Base-by-base conservation (phyloP, 2,888 invertebrate genomes). In the Euphydryas editha region DNA sequence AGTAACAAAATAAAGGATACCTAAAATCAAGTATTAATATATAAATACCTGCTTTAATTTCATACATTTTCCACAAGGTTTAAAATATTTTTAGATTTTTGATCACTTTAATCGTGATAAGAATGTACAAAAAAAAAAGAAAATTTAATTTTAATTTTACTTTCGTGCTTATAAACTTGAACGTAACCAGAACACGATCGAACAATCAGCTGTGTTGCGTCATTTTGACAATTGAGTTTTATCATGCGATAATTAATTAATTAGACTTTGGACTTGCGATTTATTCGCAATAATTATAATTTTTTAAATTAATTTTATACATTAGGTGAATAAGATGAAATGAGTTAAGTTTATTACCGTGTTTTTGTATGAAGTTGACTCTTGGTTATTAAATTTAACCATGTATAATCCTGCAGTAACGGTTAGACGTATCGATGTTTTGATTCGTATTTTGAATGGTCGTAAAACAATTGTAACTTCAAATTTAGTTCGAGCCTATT, bases 401-500 rank as follows among this genome's bases (percentile, higher is more conserved):
- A 91, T 92, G 87, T 92, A 84, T 81, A 90, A 83, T 44, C 89
- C 92, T 3, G 81, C 87, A 49, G 86, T 86, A 20, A 91, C 89
- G 1, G 87, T 92, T 54, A 75, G 87, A 78, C 83, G 92, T 68
- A 90, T 93, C 71, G 90, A 92, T 86, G 91, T 92, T 83, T 85
- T 93, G 82, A 88, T 92, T 72, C 88, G 93, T 75, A 93, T 93
- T 83, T 84, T 93, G 71, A 83, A 84, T 55, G 83, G 86, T 57
- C 85, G 89, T 66, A 90, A 90, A 78, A 76, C 78, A 21, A 84
- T 88, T 76, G 74, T 92, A 72, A 72, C 78, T 6, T 79, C 84
- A n/a, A 92, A 93, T 76, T 74, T 76, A 72, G 86, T 93, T 11
- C 82, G 92, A 73, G 87, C 86, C 7, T 92, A 87, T 74, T 86